Evolutionary conservation across 2,113 vertebrate genomes (phyloP), one percentile per base, ranked within the genome.

Genomic region (Romanogobio albipinnatus): DNA sequence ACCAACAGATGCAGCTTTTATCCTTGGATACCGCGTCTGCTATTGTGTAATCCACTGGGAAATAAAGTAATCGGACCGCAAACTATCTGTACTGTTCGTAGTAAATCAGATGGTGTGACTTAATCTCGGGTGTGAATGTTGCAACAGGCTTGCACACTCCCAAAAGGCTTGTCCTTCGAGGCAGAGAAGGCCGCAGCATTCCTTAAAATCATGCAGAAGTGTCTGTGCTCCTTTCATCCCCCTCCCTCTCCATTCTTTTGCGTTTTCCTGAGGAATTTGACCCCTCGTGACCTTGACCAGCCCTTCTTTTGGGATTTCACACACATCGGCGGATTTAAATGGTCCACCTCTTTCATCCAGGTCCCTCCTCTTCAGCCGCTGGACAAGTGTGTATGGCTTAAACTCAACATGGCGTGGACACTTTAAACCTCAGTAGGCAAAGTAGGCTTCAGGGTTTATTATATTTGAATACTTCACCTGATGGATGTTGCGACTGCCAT

Each of bases 251-350:
- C 59, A 76, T 86, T 78, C 47, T 86, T 73, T 76, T 74, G 36
- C 71, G 26, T 89, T 85, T 88, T 89, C 74, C 89, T 84, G 88
- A 89, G 93, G 94, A 95, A 95, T 95, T 90, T 94, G 93, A 94
- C 93, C 94, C 88, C 47, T 93, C 76, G 80, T 89, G 91, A 92
- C 91, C 92, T 93, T 93, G 92, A 93, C 91, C 62, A 83, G 90
- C 89, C 74, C 93, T 83, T 89, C 90, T 91, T 79, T 88, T 79
- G 89, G 91, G 92, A 92, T 93, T 94, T 94, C 91, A 81, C 94
- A 94, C 94, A 93, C 92, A 92, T 93, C 92, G 92, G 87, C 87
- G 90, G 91, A 26, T 92, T 89, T 93, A 88, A 94, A 94, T 94
- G 88, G 91, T 89, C 76, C 29, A 88, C 87, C 45, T 56, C 53